Conservation (phyloP, 2,888 invertebrate species). For the Lycophotia porphyrea region DNA sequence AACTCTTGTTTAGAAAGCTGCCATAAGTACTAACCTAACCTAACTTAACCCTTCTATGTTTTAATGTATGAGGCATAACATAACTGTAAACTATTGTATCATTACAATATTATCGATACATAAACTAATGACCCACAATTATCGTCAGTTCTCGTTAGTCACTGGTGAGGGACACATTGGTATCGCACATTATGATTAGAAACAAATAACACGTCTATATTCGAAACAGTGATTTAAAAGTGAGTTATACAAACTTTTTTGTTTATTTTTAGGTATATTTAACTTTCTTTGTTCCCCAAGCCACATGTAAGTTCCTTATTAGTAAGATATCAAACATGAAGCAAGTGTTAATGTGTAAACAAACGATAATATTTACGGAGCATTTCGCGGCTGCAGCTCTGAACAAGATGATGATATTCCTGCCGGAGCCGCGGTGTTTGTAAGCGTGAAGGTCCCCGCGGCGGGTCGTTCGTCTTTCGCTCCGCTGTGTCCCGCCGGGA, state of each 20-base stretch:
- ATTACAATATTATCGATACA: slow-evolving; percentile 17
- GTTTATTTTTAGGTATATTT: background rate
- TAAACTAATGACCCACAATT: slow-evolving; percentile 40
- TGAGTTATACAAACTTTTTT: slow-evolving; percentile 19
- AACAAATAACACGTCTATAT: background rate
- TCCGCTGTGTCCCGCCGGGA: slow-evolving; percentile 65
- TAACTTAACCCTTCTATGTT: background rate
- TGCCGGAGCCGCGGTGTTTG: slow-evolving; percentile 63
- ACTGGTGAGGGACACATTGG: slow-evolving; percentile 15
- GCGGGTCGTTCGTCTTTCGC: slow-evolving; percentile 62
- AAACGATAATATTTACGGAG: slow-evolving; percentile 66
- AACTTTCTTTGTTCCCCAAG: background rate
- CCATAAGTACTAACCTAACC: too few relatives aligned
- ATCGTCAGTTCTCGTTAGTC: slow-evolving; percentile 44
- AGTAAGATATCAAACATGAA: background rate
- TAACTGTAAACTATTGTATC: slow-evolving; percentile 29
- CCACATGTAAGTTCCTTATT: background rate
- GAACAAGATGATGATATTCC: slow-evolving; percentile 66
- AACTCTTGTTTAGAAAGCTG: background rate
- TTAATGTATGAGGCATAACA: background rate
- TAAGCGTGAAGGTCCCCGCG: slow-evolving; percentile 51
- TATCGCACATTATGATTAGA: slow-evolving; percentile 30
- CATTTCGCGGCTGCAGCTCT: slow-evolving; percentile 68
- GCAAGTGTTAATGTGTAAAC: slow-evolving; percentile 30
- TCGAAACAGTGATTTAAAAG: slow-evolving; percentile 31